Percentiles rank a stretch among this genome's conserved stretches.
Evolutionary conservation across 2,797 vertebrate genomes (phyloP).

Genomic region (Cetoscarus ocellatus): DNA sequence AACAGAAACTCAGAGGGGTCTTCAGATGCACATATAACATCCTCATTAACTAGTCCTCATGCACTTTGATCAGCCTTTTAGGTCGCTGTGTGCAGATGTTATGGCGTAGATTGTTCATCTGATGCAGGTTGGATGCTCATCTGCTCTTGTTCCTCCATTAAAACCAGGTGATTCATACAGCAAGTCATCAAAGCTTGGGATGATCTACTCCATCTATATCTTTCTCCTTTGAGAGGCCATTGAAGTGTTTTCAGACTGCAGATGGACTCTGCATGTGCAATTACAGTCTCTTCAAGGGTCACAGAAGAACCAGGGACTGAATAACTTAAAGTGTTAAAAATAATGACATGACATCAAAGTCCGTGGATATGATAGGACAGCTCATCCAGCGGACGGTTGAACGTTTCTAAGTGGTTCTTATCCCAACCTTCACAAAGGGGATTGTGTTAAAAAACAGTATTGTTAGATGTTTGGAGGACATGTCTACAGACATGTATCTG

Average conservation of each 20-base stretch:
- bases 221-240: slow-evolving; percentile 23
- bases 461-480: background rate
- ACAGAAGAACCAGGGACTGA: slow-evolving; percentile 24
- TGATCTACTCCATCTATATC: slow-evolving; percentile 10
- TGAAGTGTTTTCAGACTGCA: slow-evolving; percentile 28
- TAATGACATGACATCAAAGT: slow-evolving; percentile 39
- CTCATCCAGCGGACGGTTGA: slow-evolving; percentile 12
- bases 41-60: background rate
- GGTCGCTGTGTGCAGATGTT: slow-evolving; percentile 16
- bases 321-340: slow-evolving; percentile 25
- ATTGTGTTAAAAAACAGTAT: background rate
- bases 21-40: background rate
- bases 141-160: slow-evolving; percentile 24
- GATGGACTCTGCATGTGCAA: slow-evolving; percentile 19
- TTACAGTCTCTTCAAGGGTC: slow-evolving; percentile 45
- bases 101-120: slow-evolving; percentile 5
- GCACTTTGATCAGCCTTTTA: background rate
- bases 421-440: background rate
- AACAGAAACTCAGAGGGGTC: no score
- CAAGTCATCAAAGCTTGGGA: slow-evolving; percentile 11
- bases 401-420: background rate
- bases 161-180: slow-evolving; percentile 22
- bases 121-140: slow-evolving; percentile 14
- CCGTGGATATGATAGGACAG: slow-evolving; percentile 10
- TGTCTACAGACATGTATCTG: background rate